Percentiles rank a stretch among this genome's conserved stretches.
phyloP scores from a whole-genome alignment of 92 coral and sea anemone species.

The Pocillopora grandis region DNA sequence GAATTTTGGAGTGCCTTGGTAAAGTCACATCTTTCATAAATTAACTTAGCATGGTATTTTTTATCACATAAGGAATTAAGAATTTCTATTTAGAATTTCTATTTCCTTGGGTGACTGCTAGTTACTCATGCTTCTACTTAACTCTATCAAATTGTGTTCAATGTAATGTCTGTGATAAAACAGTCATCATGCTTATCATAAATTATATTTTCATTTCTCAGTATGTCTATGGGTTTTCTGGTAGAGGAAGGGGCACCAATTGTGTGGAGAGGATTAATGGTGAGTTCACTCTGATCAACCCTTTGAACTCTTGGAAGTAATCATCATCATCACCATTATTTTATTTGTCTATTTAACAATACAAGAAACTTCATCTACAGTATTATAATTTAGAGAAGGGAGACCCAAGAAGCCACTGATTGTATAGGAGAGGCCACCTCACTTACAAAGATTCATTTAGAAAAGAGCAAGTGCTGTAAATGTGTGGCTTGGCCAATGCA shows the following conservation, averaged over 20 bases:
- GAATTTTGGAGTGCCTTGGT: conserved; percentile 96
- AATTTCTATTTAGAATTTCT: background rate
- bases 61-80: no score
- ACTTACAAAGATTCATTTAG: no score
- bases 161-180: background rate
- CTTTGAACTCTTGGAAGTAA: background rate
- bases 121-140: background rate
- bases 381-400: no score
- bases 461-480: no score
- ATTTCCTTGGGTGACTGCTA: background rate
- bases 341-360: no score
- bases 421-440: no score
- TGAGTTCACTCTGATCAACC: conserved; percentile 13
- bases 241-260: conserved; percentile 91
- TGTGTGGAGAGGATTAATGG: conserved; percentile 99
- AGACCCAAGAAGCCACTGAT: no score
- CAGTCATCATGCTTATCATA: background rate
- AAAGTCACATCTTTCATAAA: conserved; percentile 16
- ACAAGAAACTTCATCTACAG: no score
- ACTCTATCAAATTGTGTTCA: background rate
- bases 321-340: no score
- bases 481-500: no score
- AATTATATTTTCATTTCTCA: conserved; percentile 21
- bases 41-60: background rate
- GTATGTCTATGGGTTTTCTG: conserved; percentile 99